Evolutionary conservation across 2,113 vertebrate genomes (phyloP), one percentile per base, ranked within the genome.

Genomic region (Neofelis nebulosa): DNA sequence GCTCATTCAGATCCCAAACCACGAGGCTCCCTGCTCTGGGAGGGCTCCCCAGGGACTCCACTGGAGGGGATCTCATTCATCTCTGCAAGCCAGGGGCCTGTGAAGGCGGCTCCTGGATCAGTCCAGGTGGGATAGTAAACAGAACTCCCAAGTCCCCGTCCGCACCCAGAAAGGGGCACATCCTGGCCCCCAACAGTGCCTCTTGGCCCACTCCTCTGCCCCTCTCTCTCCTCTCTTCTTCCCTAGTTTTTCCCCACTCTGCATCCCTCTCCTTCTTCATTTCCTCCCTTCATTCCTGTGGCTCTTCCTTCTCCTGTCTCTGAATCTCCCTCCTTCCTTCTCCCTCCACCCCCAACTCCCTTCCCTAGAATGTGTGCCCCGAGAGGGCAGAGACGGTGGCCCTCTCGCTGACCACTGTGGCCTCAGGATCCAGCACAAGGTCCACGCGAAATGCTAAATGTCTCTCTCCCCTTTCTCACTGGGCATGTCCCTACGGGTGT

Each of bases 1-100:
- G 98, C 98, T 98, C 98, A 97, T 98, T 98, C 98, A 98, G 97
- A 98, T 98, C 98, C 83, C 48, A 98, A 91, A 96, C 96, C 98
- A 98, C 7, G 1, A 98, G 97, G 95, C 97, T 98, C 95, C 85
- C 92, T 33, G 95, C 95, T 89, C 97, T 94, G 98, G 87, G 89
- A 98, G 92, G 93, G 91, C 95, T 98, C 98, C 97, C 98, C 13
- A 38, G 98, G 98, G 98, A 98, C 96, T 92, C 92, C 13, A 11
- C 61, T 15, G 16, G 95, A 96, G 83, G 16, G 73, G 91, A 97
- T 92, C 57, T 92, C 95, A 97, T 87, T 96, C 97, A 96, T 93
- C 92, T 97, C 93, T 1, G 1, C 85, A 55, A 95, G 97, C 89
- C 94, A 68, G 55, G 4, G 82, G 87, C 52, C 78, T 45, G 74